phyloP scores from a whole-genome alignment of 2,888 invertebrate species.

The Drosophila gaucha region DNA sequence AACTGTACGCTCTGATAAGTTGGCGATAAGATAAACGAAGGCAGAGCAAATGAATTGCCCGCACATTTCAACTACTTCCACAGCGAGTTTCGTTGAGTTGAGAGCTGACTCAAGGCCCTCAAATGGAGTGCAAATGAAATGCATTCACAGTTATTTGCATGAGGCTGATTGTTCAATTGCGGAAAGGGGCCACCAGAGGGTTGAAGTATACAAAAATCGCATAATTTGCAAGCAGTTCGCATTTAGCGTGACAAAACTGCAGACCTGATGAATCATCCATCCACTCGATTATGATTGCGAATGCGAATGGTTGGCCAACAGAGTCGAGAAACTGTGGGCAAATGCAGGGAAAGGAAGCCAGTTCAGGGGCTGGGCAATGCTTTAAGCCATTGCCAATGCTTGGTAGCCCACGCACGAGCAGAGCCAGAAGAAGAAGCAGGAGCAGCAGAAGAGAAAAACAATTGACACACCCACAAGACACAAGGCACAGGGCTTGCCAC shows the following conservation, averaged over 20 bases:
- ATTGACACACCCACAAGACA: constrained; percentile 17
- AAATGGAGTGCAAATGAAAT: constrained; percentile 16
- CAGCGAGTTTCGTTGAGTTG: constrained; percentile 14
- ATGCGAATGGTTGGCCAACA: constrained; percentile 1
- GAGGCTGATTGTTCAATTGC: not conserved
- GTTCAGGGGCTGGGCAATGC: constrained; percentile 5
- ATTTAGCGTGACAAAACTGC: constrained; percentile 14
- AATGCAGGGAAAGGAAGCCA: constrained; percentile 1
- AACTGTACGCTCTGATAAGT: constrained; percentile 35
- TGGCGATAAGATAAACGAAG: constrained; percentile 33
- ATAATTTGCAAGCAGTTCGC: constrained; percentile 7
- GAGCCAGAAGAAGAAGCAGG: not conserved
- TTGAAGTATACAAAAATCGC: not conserved
- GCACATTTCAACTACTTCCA: constrained; percentile 12
- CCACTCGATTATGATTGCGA: constrained; percentile 1
- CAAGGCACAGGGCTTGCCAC: constrained; percentile 1
- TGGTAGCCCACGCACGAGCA: constrained; percentile 47
- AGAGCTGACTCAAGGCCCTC: constrained; percentile 23
- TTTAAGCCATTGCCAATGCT: constrained; percentile 33
- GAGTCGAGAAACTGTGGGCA: constrained; percentile 14
- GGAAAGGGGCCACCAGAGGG: not conserved
- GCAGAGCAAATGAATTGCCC: constrained; percentile 9
- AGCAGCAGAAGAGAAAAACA: not conserved
- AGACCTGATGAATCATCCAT: constrained; percentile 20
- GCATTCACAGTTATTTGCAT: constrained; percentile 18